These are phyloP conservation scores for Xenotilapia caudafasciata DNA, from an alignment of 2,113 vertebrate genomes.

Conservation along the genomic window DNA sequence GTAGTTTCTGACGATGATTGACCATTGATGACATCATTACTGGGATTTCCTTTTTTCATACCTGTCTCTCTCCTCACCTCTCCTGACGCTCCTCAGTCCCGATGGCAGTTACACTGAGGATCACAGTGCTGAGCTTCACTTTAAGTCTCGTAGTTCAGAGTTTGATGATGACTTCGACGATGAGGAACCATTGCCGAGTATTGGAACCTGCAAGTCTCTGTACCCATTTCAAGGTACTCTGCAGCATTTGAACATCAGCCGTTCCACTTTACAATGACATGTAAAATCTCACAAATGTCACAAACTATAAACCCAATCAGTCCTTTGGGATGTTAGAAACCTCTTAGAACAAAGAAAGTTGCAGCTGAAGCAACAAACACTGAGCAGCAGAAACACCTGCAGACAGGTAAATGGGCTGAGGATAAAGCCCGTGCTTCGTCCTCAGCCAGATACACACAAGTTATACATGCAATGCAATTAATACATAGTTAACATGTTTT, in stretches of 20 bases:
- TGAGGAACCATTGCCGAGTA: constrained; percentile 88
- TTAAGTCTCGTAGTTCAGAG: constrained; percentile 84
- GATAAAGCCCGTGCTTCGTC: neutral
- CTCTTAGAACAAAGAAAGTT: neutral
- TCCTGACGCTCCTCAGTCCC: constrained; percentile 75
- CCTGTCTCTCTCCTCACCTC: neutral
- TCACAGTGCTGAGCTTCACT: constrained; percentile 83
- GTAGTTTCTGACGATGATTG: neutral
- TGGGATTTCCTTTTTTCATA: neutral
- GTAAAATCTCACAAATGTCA: neutral
- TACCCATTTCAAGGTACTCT: constrained; percentile 84
- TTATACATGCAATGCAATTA: neutral
- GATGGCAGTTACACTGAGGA: constrained; percentile 99
- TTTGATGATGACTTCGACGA: constrained; percentile 96
- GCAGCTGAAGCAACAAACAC: neutral
- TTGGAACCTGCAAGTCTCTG: constrained; percentile 93
- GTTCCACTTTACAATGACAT: neutral
- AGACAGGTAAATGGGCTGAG: neutral
- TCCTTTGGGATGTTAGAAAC: neutral
- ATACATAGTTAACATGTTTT: neutral
- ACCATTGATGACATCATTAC: neutral
- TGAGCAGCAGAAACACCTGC: neutral
- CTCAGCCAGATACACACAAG: neutral
- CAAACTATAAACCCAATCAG: neutral
- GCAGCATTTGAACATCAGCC: neutral